Conservation (phyloP, 2,797 vertebrate genomes). For the Enteromius mattozi region DNA sequence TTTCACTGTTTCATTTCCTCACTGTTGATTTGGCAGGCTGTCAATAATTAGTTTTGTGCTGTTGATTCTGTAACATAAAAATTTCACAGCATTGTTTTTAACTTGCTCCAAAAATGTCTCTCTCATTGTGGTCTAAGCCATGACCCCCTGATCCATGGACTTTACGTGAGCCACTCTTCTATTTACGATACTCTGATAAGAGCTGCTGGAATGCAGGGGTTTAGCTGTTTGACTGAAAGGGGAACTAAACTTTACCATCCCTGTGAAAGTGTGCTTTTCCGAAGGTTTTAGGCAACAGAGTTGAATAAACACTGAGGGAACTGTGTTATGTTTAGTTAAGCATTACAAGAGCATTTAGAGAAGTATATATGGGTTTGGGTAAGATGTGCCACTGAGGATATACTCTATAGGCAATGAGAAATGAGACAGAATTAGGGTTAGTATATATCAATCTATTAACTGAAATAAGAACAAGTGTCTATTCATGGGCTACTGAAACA, state of each 20-base stretch:
- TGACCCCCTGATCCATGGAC: constrained; percentile 62
- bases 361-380: not conserved
- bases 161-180: constrained; percentile 57
- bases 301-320: constrained; percentile 66
- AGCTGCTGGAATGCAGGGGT: constrained; percentile 62
- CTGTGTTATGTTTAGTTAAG: constrained; percentile 47
- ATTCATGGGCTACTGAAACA: not conserved
- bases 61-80: not conserved
- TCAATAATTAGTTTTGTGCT: not conserved
- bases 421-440: not conserved
- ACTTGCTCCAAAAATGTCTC: constrained; percentile 57
- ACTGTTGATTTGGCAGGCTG: not conserved
- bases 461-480: not conserved
- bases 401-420: not conserved
- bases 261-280: constrained; percentile 32
- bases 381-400: not conserved
- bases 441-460: not conserved
- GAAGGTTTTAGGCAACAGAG: constrained; percentile 58
- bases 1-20: no score
- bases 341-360: constrained; percentile 9
- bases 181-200: constrained; percentile 76
- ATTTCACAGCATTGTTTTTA: not conserved
- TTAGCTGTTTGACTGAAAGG: constrained; percentile 62
- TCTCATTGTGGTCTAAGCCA: constrained; percentile 58
- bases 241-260: constrained; percentile 55